These are phyloP conservation scores for Merops nubicus DNA, from an alignment of 2,113 vertebrate species.

Conservation along the genomic window DNA sequence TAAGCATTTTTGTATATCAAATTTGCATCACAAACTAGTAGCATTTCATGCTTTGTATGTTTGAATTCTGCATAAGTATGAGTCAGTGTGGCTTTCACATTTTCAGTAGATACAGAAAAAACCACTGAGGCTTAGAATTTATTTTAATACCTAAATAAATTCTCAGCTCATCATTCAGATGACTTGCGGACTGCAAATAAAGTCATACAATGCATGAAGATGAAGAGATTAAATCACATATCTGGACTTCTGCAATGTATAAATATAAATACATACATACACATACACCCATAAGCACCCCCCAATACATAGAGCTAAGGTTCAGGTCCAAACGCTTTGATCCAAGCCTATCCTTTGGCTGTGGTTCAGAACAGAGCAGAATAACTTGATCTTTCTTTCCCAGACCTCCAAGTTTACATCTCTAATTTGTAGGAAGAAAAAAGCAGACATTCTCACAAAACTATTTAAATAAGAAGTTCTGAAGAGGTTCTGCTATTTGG, in stretches of 20 bases:
- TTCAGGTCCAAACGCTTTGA: neutral
- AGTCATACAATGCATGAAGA: neutral
- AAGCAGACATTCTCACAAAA: neutral
- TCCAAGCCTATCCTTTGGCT: neutral
- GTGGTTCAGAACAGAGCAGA: neutral
- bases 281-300: fast-evolving
- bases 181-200: slow-evolving; percentile 38
- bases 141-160: slow-evolving; percentile 69
- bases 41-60: neutral
- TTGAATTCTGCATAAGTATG: slow-evolving; percentile 23
- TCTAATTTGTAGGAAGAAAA: neutral
- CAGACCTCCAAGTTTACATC: neutral
- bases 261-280: slow-evolving; percentile 29
- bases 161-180: slow-evolving; percentile 30
- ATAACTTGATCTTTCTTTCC: neutral
- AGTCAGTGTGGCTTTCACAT: neutral
- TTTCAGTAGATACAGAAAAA: neutral
- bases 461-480: neutral
- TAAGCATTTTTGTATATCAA: neutral
- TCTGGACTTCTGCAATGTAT: neutral
- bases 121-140: slow-evolving; percentile 31
- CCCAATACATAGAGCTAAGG: neutral
- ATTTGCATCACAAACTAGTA: neutral
- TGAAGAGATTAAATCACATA: slow-evolving; percentile 10
- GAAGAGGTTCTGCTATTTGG: neutral